A percentile compares a stretch with the other conserved stretches of the same genome.
These are phyloP conservation scores for Dasypus novemcinctus DNA, from an alignment of 2,113 vertebrate genomes.

Conservation along the genomic window DNA sequence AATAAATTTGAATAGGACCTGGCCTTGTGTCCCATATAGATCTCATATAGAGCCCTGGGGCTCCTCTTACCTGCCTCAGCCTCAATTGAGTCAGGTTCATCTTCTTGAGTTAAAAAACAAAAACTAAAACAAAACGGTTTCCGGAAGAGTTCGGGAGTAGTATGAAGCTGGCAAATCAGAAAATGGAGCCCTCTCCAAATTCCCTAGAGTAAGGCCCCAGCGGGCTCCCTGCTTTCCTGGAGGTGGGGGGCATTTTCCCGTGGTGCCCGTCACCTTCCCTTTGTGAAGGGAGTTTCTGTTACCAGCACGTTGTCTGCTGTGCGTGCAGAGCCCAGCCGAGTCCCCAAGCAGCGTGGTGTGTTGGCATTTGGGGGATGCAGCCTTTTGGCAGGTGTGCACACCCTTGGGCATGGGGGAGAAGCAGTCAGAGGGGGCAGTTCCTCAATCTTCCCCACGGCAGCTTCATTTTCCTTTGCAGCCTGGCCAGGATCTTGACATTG, in stretches of 20 bases:
- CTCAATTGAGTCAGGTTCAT: background rate
- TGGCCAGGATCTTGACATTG: background rate
- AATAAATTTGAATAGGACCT: too few species aligned
- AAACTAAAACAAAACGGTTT: background rate
- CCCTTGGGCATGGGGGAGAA: background rate
- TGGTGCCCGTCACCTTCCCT: background rate
- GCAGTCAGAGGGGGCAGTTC: too few species aligned
- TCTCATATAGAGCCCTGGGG: background rate
- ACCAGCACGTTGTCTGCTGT: background rate
- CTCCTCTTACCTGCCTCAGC: background rate
- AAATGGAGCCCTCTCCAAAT: background rate
- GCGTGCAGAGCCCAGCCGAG: background rate
- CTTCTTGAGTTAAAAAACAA: background rate
- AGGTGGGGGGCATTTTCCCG: background rate
- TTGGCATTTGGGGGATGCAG: background rate
- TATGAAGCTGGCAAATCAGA: background rate
- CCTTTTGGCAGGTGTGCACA: background rate
- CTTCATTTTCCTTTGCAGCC: too few species aligned
- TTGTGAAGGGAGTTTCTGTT: background rate
- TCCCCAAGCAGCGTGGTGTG: background rate
- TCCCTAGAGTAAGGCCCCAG: background rate
- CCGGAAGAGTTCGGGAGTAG: background rate
- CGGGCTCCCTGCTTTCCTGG: background rate
- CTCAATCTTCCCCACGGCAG: background rate
- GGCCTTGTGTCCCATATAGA: background rate